phyloP scores from a whole-genome alignment of 2,888 invertebrate species.

The Lampropteryx suffumata region DNA sequence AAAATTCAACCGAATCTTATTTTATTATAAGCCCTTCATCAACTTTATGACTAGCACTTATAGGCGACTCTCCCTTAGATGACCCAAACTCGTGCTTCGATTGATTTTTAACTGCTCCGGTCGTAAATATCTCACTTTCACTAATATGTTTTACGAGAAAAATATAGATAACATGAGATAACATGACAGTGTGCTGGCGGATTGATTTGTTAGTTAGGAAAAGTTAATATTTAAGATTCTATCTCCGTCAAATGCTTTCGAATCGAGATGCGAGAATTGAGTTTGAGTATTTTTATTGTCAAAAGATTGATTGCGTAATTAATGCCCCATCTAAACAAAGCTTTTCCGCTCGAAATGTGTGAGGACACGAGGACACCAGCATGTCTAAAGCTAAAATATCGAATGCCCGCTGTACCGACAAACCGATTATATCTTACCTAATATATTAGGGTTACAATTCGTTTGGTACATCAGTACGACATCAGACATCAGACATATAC shows the following conservation, averaged over 20 bases:
- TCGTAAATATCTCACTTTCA: slow-evolving; percentile 64
- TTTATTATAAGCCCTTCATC: slow-evolving; percentile 70
- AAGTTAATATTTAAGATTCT: background rate
- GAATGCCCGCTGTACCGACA: too few species aligned
- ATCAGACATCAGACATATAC: too few species aligned
- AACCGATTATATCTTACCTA: too few species aligned
- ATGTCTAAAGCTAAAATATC: too few species aligned
- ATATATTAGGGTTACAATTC: too few species aligned
- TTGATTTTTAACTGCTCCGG: slow-evolving; percentile 50
- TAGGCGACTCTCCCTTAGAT: slow-evolving; percentile 52
- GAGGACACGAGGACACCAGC: too few species aligned
- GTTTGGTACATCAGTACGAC: too few species aligned
- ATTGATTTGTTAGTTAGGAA: slow-evolving; percentile 24
- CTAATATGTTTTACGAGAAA: slow-evolving; percentile 39
- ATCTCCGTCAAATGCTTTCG: background rate
- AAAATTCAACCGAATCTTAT: slow-evolving; percentile 61
- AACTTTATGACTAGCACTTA: slow-evolving; percentile 55
- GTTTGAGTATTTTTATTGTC: background rate
- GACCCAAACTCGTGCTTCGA: slow-evolving; percentile 43
- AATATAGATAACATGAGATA: slow-evolving; percentile 28
- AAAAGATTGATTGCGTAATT: too few species aligned
- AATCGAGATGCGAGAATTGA: too few species aligned
- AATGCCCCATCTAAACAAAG: too few species aligned
- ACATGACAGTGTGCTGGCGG: slow-evolving; percentile 16
- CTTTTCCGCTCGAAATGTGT: too few species aligned